Percentiles rank a stretch among this genome's conserved stretches.
Evolutionary conservation across 2,113 vertebrate genomes (phyloP).

Genomic region (Rhea pennata): DNA sequence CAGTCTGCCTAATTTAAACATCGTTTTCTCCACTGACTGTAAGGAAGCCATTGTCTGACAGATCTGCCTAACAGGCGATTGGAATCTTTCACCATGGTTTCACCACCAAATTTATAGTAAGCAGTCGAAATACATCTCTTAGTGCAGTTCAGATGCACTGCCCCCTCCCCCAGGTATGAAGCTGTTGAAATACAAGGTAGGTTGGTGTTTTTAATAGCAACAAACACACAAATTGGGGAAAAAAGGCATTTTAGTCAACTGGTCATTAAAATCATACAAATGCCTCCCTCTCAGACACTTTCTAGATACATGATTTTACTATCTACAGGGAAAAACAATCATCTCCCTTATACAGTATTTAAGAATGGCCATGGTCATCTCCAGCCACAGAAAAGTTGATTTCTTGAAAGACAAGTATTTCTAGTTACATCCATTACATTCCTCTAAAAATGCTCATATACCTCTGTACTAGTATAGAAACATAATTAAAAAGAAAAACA

Average conservation of each 20-base stretch:
- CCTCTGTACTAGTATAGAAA: not conserved
- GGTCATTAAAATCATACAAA: not conserved
- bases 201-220: not conserved
- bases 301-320: not conserved
- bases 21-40: not conserved
- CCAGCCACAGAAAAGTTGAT: not conserved
- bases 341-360: not conserved
- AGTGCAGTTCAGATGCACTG: not conserved
- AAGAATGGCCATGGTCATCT: not conserved
- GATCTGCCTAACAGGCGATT: not conserved
- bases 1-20: not conserved
- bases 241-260: not conserved
- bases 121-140: not conserved
- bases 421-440: not conserved
- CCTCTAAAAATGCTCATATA: not conserved
- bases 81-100: not conserved
- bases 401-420: not conserved
- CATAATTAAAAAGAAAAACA: not conserved
- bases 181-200: not conserved
- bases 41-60: not conserved
- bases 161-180: fast-evolving
- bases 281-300: not conserved
- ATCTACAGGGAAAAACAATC: not conserved
- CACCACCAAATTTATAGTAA: not conserved
- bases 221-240: not conserved